phyloP scores from a whole-genome alignment of 1,140 invertebrate genomes.

The Bilobella aurantiaca region DNA sequence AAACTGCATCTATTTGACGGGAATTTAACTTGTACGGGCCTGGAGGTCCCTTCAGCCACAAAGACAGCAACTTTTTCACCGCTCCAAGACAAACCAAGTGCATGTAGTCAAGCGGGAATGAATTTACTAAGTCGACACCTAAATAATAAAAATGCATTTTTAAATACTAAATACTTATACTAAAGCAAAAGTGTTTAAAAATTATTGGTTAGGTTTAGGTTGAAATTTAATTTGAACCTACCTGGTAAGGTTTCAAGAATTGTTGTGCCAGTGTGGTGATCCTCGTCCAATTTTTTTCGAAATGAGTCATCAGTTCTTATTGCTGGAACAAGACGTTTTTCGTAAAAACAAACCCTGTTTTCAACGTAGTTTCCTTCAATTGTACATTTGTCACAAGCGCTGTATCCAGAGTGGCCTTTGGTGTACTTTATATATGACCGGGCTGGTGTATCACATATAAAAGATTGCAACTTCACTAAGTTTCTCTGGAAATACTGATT shows the following conservation, averaged over 20 bases:
- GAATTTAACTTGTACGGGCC: background rate
- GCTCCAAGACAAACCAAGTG: slow-evolving; percentile 39
- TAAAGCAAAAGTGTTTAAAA: no score
- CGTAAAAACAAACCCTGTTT: slow-evolving; percentile 34
- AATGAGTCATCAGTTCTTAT: slow-evolving; percentile 36
- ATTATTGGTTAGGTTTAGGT: no score
- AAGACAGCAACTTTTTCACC: slow-evolving; percentile 34
- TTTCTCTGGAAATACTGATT: slow-evolving; percentile 8
- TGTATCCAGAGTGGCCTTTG: slow-evolving; percentile 39
- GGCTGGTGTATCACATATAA: slow-evolving; percentile 41
- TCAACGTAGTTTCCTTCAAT: slow-evolving; percentile 32
- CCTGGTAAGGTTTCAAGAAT: background rate
- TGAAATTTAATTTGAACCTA: no score
- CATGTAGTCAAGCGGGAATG: slow-evolving; percentile 36
- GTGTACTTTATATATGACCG: slow-evolving; percentile 38
- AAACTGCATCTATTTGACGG: slow-evolving; percentile 15
- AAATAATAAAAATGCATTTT: no score
- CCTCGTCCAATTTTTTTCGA: slow-evolving; percentile 1
- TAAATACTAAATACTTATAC: no score
- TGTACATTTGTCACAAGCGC: slow-evolving; percentile 39
- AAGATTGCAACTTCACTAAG: slow-evolving; percentile 31
- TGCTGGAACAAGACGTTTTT: slow-evolving; percentile 7
- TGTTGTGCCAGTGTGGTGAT: slow-evolving; percentile 13
- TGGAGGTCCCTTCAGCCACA: slow-evolving; percentile 32
- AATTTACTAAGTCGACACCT: slow-evolving; percentile 17